Evolutionary conservation across 2,888 invertebrate genomes (phyloP), one percentile per base, ranked within the genome.

Genomic region (Tineola bisselliella): DNA sequence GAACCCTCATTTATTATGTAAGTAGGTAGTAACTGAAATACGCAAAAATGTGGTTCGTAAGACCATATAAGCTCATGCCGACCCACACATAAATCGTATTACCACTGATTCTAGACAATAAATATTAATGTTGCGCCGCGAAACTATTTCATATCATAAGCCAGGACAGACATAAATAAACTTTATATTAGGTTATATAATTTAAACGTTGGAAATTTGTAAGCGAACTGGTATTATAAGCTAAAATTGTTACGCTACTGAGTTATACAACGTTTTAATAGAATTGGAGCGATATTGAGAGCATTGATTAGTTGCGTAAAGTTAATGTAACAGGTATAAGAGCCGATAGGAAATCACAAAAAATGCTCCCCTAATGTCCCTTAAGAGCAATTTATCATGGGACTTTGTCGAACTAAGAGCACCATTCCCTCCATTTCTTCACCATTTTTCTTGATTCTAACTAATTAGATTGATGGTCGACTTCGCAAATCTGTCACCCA

Each of bases 1-100:
- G 71, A 71, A 76, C 77, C 79, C 78, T 78, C 84, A 86, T 86
- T 82, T 83, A 83, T 84, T 81, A 83, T 81, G 80, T 79, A 79
- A 78, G 77, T 75, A 72, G 72, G 71, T 71, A 70, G 70, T 73
- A 74, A 69, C 12, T 58, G 58, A 58, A 58, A 58, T 58, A 58
- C 56, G 58, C 31, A 58, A 58, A 58, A 58, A 58, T 58, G 13
- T 58, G 25, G 56, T 25, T 58, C 58, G 30, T 58, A 33, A 58
- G 33, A 58, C 58, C 58, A 33, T 19, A 58, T 58, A 58, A 58
- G 58, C 58, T 58, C 17, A 56, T 17, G 33, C 15, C n/a, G 58
- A 17, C 33, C 58, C 58, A 58, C 13, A 58, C 58, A 58, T 58
- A 58, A 58, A 58, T 58, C 58, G 58, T 58, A 58, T 15, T 58